Percentiles rank a stretch among this genome's conserved stretches.
phyloP scores from a whole-genome alignment of 2,888 invertebrate species.

The Xestia xanthographa region DNA sequence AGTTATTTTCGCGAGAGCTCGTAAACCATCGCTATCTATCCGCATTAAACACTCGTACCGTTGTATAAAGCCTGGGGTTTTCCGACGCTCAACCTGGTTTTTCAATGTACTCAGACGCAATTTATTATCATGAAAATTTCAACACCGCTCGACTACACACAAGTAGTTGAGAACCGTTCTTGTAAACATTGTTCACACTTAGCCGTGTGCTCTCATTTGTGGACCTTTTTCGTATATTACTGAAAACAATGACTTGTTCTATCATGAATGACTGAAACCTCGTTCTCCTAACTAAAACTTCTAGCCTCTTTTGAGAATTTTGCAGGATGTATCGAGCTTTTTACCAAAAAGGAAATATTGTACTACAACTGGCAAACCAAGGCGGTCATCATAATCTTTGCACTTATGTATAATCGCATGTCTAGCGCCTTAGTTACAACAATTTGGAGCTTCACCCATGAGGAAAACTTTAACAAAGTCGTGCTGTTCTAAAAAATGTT shows the following conservation, averaged over 20 bases:
- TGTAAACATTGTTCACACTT: slow-evolving; percentile 18
- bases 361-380: slow-evolving; percentile 7
- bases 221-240: neutral
- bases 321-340: neutral
- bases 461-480: slow-evolving; percentile 2
- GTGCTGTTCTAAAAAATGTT: slow-evolving; percentile 10
- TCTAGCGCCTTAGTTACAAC: slow-evolving; percentile 5
- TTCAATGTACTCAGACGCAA: slow-evolving; percentile 65
- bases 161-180: slow-evolving; percentile 19
- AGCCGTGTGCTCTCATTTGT: slow-evolving; percentile 11
- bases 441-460: slow-evolving; percentile 10
- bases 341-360: slow-evolving; percentile 6
- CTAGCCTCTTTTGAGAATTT: no score
- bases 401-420: neutral
- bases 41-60: slow-evolving; percentile 59
- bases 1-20: slow-evolving; percentile 56
- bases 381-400: neutral
- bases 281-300: neutral
- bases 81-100: slow-evolving; percentile 77
- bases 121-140: slow-evolving; percentile 63
- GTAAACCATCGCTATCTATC: slow-evolving; percentile 60
- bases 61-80: slow-evolving; percentile 75
- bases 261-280: neutral
- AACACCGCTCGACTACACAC: slow-evolving; percentile 41
- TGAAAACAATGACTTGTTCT: neutral